Evolutionary conservation across 2,113 vertebrate species (phyloP).

Genomic region (Cricetomys ansorgei): DNA sequence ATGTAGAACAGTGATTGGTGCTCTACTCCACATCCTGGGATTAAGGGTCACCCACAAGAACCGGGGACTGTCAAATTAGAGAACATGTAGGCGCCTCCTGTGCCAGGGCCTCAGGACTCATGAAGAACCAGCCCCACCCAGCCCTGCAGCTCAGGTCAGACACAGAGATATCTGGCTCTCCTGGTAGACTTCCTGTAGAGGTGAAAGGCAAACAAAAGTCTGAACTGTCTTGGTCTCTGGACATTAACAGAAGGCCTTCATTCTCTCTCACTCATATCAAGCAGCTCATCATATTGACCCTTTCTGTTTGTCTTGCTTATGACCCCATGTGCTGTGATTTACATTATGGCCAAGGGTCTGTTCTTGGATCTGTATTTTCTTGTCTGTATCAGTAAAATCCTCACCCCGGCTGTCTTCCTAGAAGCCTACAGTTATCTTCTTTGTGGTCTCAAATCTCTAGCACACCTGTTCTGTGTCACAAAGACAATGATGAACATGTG

Average conservation of each 20-base stretch:
- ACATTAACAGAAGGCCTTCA: not conserved
- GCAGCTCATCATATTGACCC: accelerated
- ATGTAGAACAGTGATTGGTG: too few species aligned
- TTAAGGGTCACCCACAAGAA: too few species aligned
- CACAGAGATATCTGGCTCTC: not conserved
- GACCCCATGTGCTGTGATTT: not conserved
- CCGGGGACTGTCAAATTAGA: too few species aligned
- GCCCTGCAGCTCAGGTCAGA: not conserved
- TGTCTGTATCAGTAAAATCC: not conserved
- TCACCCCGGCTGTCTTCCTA: too few species aligned
- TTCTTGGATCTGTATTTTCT: not conserved
- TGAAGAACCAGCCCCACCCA: not conserved
- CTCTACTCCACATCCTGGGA: too few species aligned
- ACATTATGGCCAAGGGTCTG: not conserved
- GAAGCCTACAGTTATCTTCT: not conserved
- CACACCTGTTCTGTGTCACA: not conserved
- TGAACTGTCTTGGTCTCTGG: not conserved
- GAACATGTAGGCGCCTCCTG: not conserved
- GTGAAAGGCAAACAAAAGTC: not conserved
- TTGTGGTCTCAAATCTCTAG: not conserved
- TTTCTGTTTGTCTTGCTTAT: not conserved
- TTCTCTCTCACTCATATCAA: not conserved
- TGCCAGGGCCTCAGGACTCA: not conserved
- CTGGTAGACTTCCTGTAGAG: not conserved
- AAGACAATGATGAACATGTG: not conserved